Evolutionary conservation across 2,797 vertebrate species (phyloP), one percentile per base, ranked within the genome.

Genomic region (Notamacropus eugenii): DNA sequence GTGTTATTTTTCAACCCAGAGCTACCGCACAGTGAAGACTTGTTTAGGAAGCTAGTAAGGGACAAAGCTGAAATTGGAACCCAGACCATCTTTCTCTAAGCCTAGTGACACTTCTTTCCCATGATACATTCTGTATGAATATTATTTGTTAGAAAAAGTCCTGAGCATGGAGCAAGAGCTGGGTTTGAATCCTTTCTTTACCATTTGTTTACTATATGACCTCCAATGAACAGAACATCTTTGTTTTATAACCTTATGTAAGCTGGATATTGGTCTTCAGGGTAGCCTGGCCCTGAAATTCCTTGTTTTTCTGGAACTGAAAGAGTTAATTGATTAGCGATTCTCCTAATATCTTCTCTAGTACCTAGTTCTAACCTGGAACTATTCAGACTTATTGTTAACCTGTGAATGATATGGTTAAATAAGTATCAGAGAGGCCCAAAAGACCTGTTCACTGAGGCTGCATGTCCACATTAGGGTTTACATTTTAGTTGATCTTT

Each of bases 21-120:
- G 57, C 12, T 87, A 62, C 95, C 90, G 93, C 54, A 95, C 95
- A 95, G 94, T 90, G 90, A 93, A 95, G 55, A 92, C 24, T 92
- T 59, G 14, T 40, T 90, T 57, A 90, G 27, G 8, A 74, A n/a
- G 4, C 34, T 74, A n/a, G 34, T 19, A 74, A 74, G 34, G 14
- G 1, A n/a, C 34, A 74, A 13, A n/a, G 34, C 34, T 74, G 14
- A 16, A n/a, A 74, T 19, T 74, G 34, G 34, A 74, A 74, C 5
- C 13, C 34, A 74, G 34, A 40, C 14, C 16, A 19, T n/a, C 59
- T 67, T n/a, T 3, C 62, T n/a, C 16, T 14, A n/a, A 74, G 13
- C 34, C 34, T 74, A 74, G 19, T 74, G 62, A 16, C 19, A 12
- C 31, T 62, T n/a, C 62, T 67, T n/a, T 67, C 31, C 59, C 31